Base-by-base conservation (phyloP, 2,888 invertebrate species). In the Shargacucullia verbasci region DNA sequence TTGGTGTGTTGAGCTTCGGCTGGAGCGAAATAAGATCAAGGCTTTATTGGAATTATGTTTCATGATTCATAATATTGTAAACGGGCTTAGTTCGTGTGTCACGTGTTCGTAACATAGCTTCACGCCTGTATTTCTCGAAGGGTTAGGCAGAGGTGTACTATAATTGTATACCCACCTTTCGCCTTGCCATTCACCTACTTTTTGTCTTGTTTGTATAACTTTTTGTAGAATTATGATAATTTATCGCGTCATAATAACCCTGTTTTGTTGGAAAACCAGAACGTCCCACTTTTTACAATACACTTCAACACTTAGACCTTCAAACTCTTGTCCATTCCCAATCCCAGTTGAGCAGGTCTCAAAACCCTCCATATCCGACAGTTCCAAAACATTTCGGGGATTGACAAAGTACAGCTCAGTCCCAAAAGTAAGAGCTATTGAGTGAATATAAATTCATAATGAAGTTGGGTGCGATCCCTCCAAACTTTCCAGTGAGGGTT, bases 401-500 rank as follows among this genome's bases (percentile, higher is more conserved):
- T 81, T 83, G 80, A 82, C 81, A 84, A 83, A 83, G 76, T 76
- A 74, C 77, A 73, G 68, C 45, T 53, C 69, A 59, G 75, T 76
- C 66, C 74, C 74, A 57, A 73, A 75, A 80, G 78, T 79, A 80
- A 81, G 77, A 74, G 72, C 76, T 83, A 87, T 88, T 87, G 90
- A 89, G 86, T 85, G 90, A 90, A 88, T 88, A 85, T 90, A 86
- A 90, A 91, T 91, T 82, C 76, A 83, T 89, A 87, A 90, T 86
- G 86, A 86, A 81, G 69, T 76, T 72, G 67, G 74, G 76, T 72
- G 80, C 77, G 78, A 78, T 77, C 78, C 82, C 81, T 80, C 71
- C 60, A 64, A 73, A 77, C 73, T 80, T 74, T 68, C 73, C 64
- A 67, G 68, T 54, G 55, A 74, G 78, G 74, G 74, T 78, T 61